A percentile compares a stretch with the other conserved stretches of the same genome.
Conservation (phyloP, 2,888 invertebrate species). For the Ophion ventricosus region DNA sequence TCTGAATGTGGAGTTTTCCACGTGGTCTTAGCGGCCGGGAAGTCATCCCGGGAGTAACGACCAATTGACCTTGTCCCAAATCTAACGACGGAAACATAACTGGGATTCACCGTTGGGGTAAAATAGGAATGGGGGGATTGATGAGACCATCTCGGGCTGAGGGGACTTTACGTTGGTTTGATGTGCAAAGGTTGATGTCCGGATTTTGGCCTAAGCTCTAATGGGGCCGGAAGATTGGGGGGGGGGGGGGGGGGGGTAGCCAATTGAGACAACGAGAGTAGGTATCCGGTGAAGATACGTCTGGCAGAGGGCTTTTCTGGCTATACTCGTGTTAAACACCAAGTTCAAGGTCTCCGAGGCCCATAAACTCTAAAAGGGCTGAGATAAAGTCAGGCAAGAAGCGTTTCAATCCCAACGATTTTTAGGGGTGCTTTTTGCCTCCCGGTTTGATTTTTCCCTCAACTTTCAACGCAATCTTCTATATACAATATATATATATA, state of each 20-base stretch:
- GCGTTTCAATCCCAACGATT: slow-evolving; percentile 22
- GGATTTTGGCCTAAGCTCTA: slow-evolving; percentile 6
- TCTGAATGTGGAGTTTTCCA: background rate
- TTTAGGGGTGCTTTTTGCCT: slow-evolving; percentile 1
- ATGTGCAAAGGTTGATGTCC: background rate
- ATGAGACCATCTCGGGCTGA: slow-evolving; percentile 18
- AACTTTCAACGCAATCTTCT: slow-evolving; percentile 33
- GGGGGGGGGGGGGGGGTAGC: background rate
- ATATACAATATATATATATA: too few relatives aligned
- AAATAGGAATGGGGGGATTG: slow-evolving; percentile 3
- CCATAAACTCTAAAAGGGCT: slow-evolving; percentile 5
- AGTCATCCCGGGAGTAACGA: slow-evolving; percentile 17
- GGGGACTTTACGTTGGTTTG: slow-evolving; percentile 8
- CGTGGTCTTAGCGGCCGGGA: background rate
- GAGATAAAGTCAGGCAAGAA: slow-evolving; percentile 31
- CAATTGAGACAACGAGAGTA: background rate
- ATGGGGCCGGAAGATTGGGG: too few relatives aligned
- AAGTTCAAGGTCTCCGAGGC: slow-evolving; percentile 48
- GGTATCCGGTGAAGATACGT: slow-evolving; percentile 20
- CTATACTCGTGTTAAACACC: slow-evolving; percentile 10
- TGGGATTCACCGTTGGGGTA: slow-evolving; percentile 30
- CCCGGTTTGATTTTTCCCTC: background rate
- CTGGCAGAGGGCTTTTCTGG: slow-evolving; percentile 5
- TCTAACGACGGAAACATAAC: slow-evolving; percentile 24
- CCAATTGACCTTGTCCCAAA: slow-evolving; percentile 44